Conservation (phyloP, 2,113 vertebrate genomes). For the Heterotis niloticus region DNA sequence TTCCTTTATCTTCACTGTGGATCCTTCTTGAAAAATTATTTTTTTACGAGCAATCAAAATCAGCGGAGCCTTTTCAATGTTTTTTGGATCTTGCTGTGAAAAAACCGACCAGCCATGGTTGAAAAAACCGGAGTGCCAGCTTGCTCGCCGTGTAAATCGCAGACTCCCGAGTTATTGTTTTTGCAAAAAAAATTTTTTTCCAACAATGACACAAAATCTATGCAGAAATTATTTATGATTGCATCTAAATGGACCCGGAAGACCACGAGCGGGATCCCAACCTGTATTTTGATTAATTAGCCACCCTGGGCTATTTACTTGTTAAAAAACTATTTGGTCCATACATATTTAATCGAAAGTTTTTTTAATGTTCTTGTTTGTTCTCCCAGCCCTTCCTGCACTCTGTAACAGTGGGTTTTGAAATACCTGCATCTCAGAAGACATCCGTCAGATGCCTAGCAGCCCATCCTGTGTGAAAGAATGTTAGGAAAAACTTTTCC, state of each 20-base stretch:
- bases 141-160: no score
- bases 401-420: constrained; percentile 22
- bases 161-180: neutral
- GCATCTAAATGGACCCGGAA: neutral
- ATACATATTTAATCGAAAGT: constrained; percentile 25
- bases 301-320: constrained; percentile 31
- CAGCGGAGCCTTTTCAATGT: no score
- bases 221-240: neutral
- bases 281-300: constrained; percentile 49
- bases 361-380: constrained; percentile 4
- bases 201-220: neutral
- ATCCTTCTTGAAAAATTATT: no score
- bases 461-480: constrained; percentile 50
- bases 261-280: neutral
- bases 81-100: no score
- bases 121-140: no score
- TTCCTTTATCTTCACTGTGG: no score
- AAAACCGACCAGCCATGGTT: no score
- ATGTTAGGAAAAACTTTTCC: constrained; percentile 44
- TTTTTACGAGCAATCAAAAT: no score
- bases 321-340: neutral
- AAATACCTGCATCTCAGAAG: constrained; percentile 7
- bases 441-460: constrained; percentile 39
- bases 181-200: neutral
- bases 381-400: constrained; percentile 19